A percentile compares a stretch with the other conserved stretches of the same genome.
Conservation (phyloP, 1,140 invertebrate genomes). For the Tetranychus cinnabarinus region DNA sequence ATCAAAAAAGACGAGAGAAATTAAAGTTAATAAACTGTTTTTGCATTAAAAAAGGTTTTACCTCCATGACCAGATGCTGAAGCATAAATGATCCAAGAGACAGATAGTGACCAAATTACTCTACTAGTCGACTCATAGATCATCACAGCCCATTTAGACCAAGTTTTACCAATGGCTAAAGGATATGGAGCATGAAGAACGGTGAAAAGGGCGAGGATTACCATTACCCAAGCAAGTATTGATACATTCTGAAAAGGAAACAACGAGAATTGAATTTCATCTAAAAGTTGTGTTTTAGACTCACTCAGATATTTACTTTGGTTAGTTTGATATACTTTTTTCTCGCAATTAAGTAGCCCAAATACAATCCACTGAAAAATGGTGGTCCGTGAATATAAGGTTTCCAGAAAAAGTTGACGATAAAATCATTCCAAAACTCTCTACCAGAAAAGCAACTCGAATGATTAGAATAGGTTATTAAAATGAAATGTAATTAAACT, state of each 20-base stretch:
- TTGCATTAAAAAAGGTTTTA: no score
- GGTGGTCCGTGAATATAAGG: background rate
- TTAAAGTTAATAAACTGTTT: no score
- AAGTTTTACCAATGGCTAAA: background rate
- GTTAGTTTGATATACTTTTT: background rate
- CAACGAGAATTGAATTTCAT: no score
- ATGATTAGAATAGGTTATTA: no score
- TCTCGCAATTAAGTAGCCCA: background rate
- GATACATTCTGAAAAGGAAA: background rate
- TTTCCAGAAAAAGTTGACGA: background rate
- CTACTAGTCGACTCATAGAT: conserved; percentile 12
- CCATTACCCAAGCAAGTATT: background rate
- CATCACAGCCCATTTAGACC: background rate
- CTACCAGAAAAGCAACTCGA: background rate
- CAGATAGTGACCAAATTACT: conserved; percentile 14
- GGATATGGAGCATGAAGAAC: background rate
- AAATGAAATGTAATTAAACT: background rate
- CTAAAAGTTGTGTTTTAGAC: no score
- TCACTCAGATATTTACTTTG: background rate
- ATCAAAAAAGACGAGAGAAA: no score
- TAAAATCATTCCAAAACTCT: background rate
- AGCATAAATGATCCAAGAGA: conserved; percentile 12
- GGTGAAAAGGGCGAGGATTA: background rate
- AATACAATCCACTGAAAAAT: background rate
- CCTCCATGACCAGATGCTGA: conserved; percentile 14